Conservation (phyloP, 2,113 vertebrate genomes). For the Paramisgurnus dabryanus region DNA sequence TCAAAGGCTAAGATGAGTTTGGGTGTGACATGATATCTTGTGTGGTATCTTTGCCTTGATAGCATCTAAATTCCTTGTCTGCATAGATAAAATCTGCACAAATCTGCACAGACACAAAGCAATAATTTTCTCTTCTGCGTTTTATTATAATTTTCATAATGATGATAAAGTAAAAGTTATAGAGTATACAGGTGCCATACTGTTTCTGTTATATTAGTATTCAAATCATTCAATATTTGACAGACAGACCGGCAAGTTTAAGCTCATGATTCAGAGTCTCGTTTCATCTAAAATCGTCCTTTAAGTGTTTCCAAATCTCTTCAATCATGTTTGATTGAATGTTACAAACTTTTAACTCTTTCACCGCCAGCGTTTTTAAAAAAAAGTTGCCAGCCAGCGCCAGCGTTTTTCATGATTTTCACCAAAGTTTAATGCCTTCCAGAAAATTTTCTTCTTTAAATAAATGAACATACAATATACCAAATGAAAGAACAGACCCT, state of each 20-base stretch:
- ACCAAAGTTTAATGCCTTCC: too few relatives aligned
- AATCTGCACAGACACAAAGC: too few relatives aligned
- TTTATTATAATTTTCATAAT: constrained; percentile 17
- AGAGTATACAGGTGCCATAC: not conserved
- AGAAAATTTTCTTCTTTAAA: too few relatives aligned
- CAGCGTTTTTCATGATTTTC: too few relatives aligned
- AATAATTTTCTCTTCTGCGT: constrained; percentile 11
- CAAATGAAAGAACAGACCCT: too few relatives aligned
- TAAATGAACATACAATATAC: too few relatives aligned
- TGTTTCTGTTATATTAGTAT: not conserved
- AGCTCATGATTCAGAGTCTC: not conserved
- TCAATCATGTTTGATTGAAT: constrained; percentile 10
- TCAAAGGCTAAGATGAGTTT: not conserved
- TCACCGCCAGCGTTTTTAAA: too few relatives aligned
- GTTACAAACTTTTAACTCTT: constrained; percentile 7
- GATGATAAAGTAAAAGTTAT: constrained; percentile 3
- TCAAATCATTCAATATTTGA: too few relatives aligned
- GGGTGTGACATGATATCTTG: too few relatives aligned
- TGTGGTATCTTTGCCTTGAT: too few relatives aligned
- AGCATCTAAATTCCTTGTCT: not conserved
- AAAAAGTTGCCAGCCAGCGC: too few relatives aligned
- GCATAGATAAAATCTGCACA: not conserved
- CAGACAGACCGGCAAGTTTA: not conserved
- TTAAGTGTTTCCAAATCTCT: constrained; percentile 8
- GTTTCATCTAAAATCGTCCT: not conserved